phyloP scores from a whole-genome alignment of 2,888 invertebrate genomes.

The Netelia inedita region DNA sequence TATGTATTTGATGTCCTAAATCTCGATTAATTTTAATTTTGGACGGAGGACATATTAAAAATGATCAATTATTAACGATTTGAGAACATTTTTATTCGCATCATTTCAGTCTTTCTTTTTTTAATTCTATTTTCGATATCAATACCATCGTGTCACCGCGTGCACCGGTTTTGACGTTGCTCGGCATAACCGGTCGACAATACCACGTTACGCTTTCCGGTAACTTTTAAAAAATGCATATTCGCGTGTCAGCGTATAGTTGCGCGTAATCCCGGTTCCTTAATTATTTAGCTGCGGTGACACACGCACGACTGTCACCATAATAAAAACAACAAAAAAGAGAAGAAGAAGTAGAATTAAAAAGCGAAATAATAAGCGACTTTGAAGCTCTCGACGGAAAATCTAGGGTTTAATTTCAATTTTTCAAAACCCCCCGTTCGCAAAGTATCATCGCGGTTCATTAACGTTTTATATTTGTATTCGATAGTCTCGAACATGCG shows the following conservation, averaged over 20 bases:
- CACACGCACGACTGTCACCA: conserved; percentile 43
- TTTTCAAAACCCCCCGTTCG: background rate
- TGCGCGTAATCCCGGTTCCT: conserved; percentile 48
- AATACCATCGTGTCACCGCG: background rate
- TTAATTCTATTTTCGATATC: background rate
- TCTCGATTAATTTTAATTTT: too few relatives aligned
- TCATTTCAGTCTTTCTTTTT: background rate
- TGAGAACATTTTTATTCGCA: conserved; percentile 13
- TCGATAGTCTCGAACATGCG: conserved; percentile 7
- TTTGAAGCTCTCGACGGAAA: background rate
- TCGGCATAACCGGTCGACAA: conserved; percentile 41
- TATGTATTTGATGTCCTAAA: too few relatives aligned
- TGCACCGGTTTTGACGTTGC: conserved; percentile 1
- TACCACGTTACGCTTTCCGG: conserved; percentile 34
- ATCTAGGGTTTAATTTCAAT: background rate
- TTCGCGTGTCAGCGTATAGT: conserved; percentile 71
- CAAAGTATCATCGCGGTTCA: background rate
- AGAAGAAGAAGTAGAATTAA: background rate
- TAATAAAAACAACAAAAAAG: conserved; percentile 8
- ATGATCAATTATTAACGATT: background rate
- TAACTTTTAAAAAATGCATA: conserved; percentile 75
- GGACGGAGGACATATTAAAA: too few relatives aligned
- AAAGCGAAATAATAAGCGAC: background rate
- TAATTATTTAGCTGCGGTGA: conserved; percentile 61
- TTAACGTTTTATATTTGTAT: background rate